Conservation (phyloP, 2,888 invertebrate genomes). For the Agriopis aurantiaria region DNA sequence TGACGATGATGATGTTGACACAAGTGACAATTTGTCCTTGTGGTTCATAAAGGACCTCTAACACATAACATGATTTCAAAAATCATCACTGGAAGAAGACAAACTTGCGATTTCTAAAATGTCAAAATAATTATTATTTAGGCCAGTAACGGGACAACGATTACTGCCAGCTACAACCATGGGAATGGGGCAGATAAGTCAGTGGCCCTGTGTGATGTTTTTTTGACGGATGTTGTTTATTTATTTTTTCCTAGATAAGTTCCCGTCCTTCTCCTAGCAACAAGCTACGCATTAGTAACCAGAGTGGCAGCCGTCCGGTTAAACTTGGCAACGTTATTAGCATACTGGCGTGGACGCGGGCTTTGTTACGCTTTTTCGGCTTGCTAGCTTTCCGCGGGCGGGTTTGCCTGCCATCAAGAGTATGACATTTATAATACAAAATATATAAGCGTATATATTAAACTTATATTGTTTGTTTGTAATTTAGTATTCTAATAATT, state of each 20-base stretch:
- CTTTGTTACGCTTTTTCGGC: slow-evolving; percentile 19
- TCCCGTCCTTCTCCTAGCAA: slow-evolving; percentile 24
- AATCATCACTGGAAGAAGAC: no score
- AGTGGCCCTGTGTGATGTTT: neutral
- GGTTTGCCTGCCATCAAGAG: slow-evolving; percentile 1
- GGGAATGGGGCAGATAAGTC: neutral
- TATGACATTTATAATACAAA: no score
- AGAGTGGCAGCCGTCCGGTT: slow-evolving; percentile 18
- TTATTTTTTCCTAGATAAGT: neutral
- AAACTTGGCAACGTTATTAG: slow-evolving; percentile 33
- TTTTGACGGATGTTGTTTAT: neutral
- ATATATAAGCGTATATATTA: no score
- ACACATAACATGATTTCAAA: no score
- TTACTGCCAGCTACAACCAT: neutral
- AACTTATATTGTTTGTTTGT: no score
- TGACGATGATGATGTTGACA: no score
- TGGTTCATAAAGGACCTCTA: no score
- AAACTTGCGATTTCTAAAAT: no score
- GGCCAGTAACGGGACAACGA: neutral
- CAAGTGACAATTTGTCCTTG: no score
- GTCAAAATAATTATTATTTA: no score
- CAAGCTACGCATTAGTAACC: slow-evolving; percentile 36
- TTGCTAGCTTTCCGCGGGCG: neutral
- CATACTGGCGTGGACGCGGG: slow-evolving; percentile 30
- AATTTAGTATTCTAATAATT: no score